phyloP scores from a whole-genome alignment of 2,113 vertebrate genomes.

The Lophotis ruficrista region DNA sequence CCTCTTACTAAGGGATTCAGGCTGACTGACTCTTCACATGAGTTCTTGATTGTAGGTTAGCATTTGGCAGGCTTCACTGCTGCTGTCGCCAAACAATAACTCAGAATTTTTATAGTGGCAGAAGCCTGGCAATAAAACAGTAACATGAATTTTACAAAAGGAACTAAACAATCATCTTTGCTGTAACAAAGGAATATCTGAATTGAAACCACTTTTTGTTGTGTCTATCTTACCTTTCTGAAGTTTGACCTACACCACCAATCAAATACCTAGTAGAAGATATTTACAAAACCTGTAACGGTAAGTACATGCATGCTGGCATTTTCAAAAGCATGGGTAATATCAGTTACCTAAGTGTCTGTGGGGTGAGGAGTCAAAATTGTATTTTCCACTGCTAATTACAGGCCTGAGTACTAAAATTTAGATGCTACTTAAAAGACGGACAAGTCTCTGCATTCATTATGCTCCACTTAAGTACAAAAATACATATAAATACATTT shows the following conservation, averaged over 20 bases:
- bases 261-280: neutral
- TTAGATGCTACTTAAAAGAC: neutral
- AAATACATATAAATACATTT: neutral
- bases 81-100: neutral
- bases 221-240: neutral
- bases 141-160: neutral
- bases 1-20: neutral
- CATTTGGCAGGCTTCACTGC: neutral
- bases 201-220: neutral
- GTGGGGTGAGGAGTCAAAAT: neutral
- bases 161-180: neutral
- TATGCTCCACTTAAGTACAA: neutral
- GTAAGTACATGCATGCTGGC: neutral
- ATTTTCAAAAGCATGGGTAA: neutral
- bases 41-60: constrained; percentile 3
- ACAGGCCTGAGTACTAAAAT: neutral
- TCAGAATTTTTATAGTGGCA: neutral
- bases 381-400: neutral
- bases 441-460: neutral
- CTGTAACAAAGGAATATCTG: neutral
- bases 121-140: neutral
- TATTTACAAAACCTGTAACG: neutral
- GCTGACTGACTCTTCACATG: neutral
- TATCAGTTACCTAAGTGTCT: neutral
- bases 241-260: neutral